Conservation (phyloP, 2,888 invertebrate genomes). For the Hemithea aestivaria region DNA sequence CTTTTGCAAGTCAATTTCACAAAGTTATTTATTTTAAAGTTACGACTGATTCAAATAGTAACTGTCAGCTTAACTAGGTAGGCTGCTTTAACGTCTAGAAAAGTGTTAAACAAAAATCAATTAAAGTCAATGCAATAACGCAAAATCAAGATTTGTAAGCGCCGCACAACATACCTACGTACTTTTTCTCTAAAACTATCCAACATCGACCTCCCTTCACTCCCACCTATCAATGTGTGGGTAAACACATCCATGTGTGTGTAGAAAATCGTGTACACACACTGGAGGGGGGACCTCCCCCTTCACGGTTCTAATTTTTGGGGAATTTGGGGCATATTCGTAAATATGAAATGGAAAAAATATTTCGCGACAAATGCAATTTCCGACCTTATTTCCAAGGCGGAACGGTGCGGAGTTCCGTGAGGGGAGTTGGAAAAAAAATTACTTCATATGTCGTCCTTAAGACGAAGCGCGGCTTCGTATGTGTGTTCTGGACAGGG, state of each 20-base stretch:
- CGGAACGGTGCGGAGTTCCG: conserved; percentile 42
- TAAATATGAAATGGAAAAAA: conserved; percentile 81
- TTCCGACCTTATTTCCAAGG: conserved; percentile 39
- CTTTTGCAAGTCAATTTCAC: no score
- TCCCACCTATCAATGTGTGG: conserved; percentile 26
- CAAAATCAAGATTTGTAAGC: conserved; percentile 43
- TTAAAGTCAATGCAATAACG: conserved; percentile 40
- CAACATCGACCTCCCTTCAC: conserved; percentile 33
- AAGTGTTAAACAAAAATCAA: conserved; percentile 24
- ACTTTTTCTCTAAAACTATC: conserved; percentile 76
- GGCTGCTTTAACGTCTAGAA: no score
- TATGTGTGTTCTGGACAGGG: conserved; percentile 68
- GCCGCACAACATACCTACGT: conserved; percentile 54
- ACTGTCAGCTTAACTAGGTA: no score
- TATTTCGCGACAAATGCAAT: conserved; percentile 59
- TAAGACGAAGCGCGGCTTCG: conserved; percentile 78
- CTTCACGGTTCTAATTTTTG: conserved; percentile 81
- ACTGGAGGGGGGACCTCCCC: conserved; percentile 57
- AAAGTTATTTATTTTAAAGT: no score
- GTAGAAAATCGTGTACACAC: conserved; percentile 54
- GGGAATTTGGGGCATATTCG: conserved; percentile 81
- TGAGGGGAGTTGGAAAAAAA: conserved; percentile 67
- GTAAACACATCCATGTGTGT: conserved; percentile 38
- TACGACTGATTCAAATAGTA: no score
- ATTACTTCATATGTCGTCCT: conserved; percentile 80